Conservation (phyloP, 2,113 vertebrate species). For the Muntiacus reevesi region DNA sequence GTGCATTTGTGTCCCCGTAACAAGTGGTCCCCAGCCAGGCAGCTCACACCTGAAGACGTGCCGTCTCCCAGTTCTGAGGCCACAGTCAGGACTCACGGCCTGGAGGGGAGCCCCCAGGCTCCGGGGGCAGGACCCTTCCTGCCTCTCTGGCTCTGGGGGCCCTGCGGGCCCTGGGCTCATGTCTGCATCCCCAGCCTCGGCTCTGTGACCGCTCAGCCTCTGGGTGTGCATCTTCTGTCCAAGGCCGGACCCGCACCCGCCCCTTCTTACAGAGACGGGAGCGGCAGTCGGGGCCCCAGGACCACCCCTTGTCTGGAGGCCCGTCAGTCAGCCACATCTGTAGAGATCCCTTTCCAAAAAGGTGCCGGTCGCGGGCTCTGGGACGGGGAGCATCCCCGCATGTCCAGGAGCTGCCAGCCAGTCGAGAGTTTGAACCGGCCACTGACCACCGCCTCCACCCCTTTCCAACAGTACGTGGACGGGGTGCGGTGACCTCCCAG, state of each 20-base stretch:
- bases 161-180: not conserved
- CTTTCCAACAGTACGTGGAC: fast-evolving
- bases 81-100: not conserved
- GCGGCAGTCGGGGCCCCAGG: not conserved
- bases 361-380: not conserved
- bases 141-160: not conserved
- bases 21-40: not conserved
- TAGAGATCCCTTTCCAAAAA: not conserved
- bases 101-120: not conserved
- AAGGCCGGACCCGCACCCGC: fast-evolving
- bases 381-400: fast-evolving
- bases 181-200: not conserved
- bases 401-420: not conserved
- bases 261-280: not conserved
- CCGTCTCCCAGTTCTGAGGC: not conserved
- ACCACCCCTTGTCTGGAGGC: not conserved
- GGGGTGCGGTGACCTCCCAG: not conserved
- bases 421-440: not conserved
- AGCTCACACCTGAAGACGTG: not conserved
- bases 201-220: fast-evolving
- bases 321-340: fast-evolving
- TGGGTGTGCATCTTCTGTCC: fast-evolving
- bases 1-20: not conserved
- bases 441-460: not conserved
- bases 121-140: not conserved